These are phyloP conservation scores for Apodemus agrarius DNA, from an alignment of 2,797 vertebrate species.

Conservation along the genomic window DNA sequence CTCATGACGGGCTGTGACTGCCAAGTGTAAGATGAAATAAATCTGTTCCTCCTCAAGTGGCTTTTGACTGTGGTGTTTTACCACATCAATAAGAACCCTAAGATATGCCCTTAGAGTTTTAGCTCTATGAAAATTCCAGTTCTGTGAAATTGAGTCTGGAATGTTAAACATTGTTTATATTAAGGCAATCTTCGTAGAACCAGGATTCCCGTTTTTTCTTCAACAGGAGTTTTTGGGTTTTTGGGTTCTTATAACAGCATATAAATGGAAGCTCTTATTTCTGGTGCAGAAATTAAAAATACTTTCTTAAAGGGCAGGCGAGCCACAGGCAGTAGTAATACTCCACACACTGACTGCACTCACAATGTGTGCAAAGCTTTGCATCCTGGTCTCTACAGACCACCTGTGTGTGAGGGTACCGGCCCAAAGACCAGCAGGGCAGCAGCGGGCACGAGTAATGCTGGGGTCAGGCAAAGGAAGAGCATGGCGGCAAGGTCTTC, in stretches of 20 bases:
- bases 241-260: not conserved
- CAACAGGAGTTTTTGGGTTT: not conserved
- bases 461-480: not conserved
- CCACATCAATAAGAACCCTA: not conserved
- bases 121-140: slow-evolving; percentile 27
- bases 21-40: not conserved
- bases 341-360: not conserved
- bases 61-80: not conserved
- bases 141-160: slow-evolving; percentile 8
- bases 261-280: not conserved
- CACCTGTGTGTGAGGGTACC: not conserved
- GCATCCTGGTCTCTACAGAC: not conserved
- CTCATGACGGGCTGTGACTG: not conserved
- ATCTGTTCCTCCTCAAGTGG: not conserved
- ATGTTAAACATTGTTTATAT: not conserved
- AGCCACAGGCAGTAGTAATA: not conserved
- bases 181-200: not conserved
- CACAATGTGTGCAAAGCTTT: not conserved
- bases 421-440: not conserved
- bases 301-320: not conserved
- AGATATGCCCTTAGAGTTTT: not conserved
- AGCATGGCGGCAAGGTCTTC: not conserved
- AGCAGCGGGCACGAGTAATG: not conserved
- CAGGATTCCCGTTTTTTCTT: slow-evolving; percentile 30
- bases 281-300: slow-evolving; percentile 17